phyloP scores from a whole-genome alignment of 2,888 invertebrate genomes.

The Dilophus febrilis region DNA sequence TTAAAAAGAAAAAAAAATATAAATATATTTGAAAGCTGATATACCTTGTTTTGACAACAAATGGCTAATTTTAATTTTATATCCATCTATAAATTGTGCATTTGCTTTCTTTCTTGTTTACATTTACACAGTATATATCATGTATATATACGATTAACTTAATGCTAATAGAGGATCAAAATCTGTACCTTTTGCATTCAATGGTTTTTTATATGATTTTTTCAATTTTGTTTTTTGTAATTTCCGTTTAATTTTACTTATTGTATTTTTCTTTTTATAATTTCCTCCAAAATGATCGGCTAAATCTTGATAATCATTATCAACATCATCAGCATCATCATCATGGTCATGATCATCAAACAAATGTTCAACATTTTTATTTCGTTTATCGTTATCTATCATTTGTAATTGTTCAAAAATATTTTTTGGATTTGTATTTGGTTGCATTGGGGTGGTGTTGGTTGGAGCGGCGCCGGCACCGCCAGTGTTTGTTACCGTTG shows the following conservation, averaged over 20 bases:
- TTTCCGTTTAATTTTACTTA: slow-evolving; percentile 45
- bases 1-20: no score
- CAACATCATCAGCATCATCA: neutral
- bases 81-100: no score
- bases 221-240: slow-evolving; percentile 36
- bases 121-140: no score
- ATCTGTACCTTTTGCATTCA: slow-evolving; percentile 22
- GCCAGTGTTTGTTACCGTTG: slow-evolving; percentile 36
- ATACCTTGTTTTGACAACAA: no score
- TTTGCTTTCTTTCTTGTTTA: no score
- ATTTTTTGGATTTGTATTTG: slow-evolving; percentile 47
- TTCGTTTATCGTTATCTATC: slow-evolving; percentile 33
- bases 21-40: no score
- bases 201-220: slow-evolving; percentile 34
- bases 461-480: slow-evolving; percentile 9
- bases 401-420: slow-evolving; percentile 65
- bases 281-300: slow-evolving; percentile 7
- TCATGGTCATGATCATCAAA: neutral
- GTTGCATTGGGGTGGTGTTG: slow-evolving; percentile 30
- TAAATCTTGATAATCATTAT: neutral
- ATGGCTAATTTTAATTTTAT: no score
- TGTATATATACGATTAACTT: no score
- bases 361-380: slow-evolving; percentile 10
- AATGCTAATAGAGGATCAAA: slow-evolving; percentile 28
- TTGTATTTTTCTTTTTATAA: slow-evolving; percentile 27